These are phyloP conservation scores for Drepana arcuata DNA, from an alignment of 1,140 invertebrate genomes.

Conservation along the genomic window DNA sequence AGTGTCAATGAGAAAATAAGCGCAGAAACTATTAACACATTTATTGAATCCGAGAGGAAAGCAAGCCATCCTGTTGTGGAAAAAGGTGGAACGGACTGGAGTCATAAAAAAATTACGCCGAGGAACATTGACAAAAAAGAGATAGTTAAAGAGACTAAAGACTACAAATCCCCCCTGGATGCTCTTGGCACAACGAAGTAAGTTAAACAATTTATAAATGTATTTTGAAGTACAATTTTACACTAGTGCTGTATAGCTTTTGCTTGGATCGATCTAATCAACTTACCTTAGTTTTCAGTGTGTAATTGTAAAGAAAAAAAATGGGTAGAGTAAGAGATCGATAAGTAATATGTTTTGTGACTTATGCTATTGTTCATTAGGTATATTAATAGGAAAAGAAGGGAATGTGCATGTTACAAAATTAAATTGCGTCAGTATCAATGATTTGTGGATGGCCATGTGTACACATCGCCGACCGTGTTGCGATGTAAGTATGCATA, in stretches of 20 bases:
- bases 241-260: no score
- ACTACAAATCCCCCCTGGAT: slow-evolving; percentile 52
- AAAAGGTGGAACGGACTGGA: slow-evolving; percentile 7
- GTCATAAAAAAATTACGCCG: not conserved
- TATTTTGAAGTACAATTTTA: no score
- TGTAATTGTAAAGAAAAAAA: no score
- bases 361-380: slow-evolving; percentile 11
- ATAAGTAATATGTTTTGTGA: not conserved
- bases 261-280: no score
- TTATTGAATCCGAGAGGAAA: slow-evolving; percentile 2
- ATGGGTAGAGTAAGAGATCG: no score
- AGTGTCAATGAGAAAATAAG: slow-evolving; percentile 9
- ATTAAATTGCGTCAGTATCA: slow-evolving; percentile 12
- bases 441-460: slow-evolving; percentile 37
- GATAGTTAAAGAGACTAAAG: slow-evolving; percentile 13
- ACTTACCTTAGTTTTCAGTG: no score
- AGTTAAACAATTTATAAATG: slow-evolving; percentile 28
- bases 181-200: slow-evolving; percentile 43
- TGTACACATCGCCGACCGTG: slow-evolving; percentile 39
- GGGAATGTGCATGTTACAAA: slow-evolving; percentile 16
- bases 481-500: slow-evolving; percentile 56
- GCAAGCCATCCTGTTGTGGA: slow-evolving; percentile 11
- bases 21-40: not conserved
- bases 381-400: slow-evolving; percentile 18
- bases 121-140: not conserved